Percentiles rank a stretch among this genome's conserved stretches.
phyloP scores from a whole-genome alignment of 2,113 vertebrate species.

The Clupea harengus region DNA sequence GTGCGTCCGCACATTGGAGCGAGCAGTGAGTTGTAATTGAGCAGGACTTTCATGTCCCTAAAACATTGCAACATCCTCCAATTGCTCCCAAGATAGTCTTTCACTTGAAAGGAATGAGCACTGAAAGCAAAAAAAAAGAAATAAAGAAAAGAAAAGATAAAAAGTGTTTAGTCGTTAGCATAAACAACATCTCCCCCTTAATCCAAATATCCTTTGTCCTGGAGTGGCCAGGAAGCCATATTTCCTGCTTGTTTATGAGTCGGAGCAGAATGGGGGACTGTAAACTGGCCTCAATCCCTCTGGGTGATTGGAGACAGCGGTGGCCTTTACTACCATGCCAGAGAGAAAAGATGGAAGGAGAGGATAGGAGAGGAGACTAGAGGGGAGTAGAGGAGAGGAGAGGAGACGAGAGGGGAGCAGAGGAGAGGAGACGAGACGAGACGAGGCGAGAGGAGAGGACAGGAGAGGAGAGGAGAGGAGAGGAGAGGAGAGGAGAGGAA shows the following conservation, averaged over 20 bases:
- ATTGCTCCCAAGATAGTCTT: neutral
- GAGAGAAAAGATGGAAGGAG: neutral
- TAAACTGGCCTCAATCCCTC: neutral
- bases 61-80: neutral
- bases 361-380: neutral
- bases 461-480: too few species aligned
- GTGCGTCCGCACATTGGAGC: neutral
- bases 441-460: neutral
- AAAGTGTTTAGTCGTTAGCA: slow-evolving; percentile 34
- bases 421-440: too few species aligned
- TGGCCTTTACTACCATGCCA: neutral
- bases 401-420: neutral
- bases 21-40: neutral
- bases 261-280: neutral
- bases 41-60: neutral
- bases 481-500: neutral
- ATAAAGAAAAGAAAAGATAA: neutral
- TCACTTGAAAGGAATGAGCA: neutral
- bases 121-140: slow-evolving; percentile 18
- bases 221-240: slow-evolving; percentile 51
- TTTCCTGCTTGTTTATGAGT: slow-evolving; percentile 50
- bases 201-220: slow-evolving; percentile 57
- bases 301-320: neutral
- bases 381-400: neutral
- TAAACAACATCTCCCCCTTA: slow-evolving; percentile 50